Conservation (phyloP, 2,888 invertebrate species). For the Thymelicus acteon region DNA sequence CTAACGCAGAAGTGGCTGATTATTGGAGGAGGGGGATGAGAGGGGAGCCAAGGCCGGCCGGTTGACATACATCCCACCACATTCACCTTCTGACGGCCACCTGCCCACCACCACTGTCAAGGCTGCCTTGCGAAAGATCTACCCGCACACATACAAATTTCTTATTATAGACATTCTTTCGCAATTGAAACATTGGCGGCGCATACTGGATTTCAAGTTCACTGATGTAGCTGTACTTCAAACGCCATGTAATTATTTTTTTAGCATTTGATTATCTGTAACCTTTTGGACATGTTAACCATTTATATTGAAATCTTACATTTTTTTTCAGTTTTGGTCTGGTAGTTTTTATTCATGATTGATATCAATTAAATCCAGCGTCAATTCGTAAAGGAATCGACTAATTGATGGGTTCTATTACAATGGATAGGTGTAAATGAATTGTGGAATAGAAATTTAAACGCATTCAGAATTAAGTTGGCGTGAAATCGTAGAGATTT, state of each 20-base stretch:
- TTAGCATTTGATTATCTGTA: not conserved
- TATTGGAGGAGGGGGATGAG: slow-evolving; percentile 61
- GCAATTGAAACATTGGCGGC: slow-evolving; percentile 41
- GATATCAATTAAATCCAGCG: not conserved
- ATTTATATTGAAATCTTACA: not conserved
- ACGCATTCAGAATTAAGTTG: slow-evolving; percentile 80
- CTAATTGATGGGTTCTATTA: slow-evolving; percentile 46
- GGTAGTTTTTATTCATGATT: not conserved
- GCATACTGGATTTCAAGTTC: slow-evolving; percentile 44
- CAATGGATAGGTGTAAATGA: slow-evolving; percentile 70
- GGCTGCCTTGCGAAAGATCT: slow-evolving; percentile 75
- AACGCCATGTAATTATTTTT: not conserved
- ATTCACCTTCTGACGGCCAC: slow-evolving; percentile 79
- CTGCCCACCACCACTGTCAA: slow-evolving; percentile 77
- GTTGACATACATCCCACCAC: slow-evolving; percentile 77
- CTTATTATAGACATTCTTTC: slow-evolving; percentile 55
- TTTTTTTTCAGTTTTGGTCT: slow-evolving; percentile 6
- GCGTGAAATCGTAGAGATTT: slow-evolving; percentile 84
- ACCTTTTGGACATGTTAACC: slow-evolving; percentile 10
- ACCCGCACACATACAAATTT: slow-evolving; percentile 42
- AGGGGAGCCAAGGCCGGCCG: slow-evolving; percentile 78
- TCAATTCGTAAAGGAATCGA: not conserved
- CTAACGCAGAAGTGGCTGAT: slow-evolving; percentile 51
- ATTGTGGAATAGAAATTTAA: slow-evolving; percentile 79
- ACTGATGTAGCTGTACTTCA: slow-evolving; percentile 28